phyloP scores from a whole-genome alignment of 1,140 invertebrate species.

The Muscidifurax raptorellus region DNA sequence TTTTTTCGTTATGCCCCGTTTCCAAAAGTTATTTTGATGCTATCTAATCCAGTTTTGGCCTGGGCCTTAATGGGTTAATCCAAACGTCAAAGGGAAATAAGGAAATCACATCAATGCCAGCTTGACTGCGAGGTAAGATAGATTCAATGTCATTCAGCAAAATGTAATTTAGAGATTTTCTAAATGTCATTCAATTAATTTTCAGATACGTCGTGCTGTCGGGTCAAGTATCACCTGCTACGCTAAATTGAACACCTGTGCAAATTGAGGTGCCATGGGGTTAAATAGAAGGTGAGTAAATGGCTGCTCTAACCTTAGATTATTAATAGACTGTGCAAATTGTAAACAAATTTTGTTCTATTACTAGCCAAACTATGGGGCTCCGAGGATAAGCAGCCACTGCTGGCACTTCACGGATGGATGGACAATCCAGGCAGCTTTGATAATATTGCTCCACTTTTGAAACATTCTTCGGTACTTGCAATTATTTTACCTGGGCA shows the following conservation, averaged over 20 bases:
- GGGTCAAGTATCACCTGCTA: constrained; percentile 62
- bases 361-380: constrained; percentile 79
- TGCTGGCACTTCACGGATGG: constrained; percentile 86
- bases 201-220: constrained; percentile 41
- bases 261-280: constrained; percentile 82
- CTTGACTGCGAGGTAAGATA: no score
- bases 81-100: constrained; percentile 9
- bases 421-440: constrained; percentile 85
- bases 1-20: no score
- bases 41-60: no score
- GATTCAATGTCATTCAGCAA: no score
- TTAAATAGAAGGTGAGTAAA: constrained; percentile 76
- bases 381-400: constrained; percentile 79
- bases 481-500: constrained; percentile 85
- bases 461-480: constrained; percentile 79
- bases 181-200: no score
- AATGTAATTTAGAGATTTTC: neutral
- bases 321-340: neutral
- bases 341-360: constrained; percentile 2
- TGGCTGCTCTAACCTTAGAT: neutral
- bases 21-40: no score
- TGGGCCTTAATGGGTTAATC: no score
- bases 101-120: no score
- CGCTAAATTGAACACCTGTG: constrained; percentile 59
- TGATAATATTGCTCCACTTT: constrained; percentile 80